A percentile compares a stretch with the other conserved stretches of the same genome.
Evolutionary conservation across 2,888 invertebrate genomes (phyloP).

Genomic region (Drosophila flavopinicola): DNA sequence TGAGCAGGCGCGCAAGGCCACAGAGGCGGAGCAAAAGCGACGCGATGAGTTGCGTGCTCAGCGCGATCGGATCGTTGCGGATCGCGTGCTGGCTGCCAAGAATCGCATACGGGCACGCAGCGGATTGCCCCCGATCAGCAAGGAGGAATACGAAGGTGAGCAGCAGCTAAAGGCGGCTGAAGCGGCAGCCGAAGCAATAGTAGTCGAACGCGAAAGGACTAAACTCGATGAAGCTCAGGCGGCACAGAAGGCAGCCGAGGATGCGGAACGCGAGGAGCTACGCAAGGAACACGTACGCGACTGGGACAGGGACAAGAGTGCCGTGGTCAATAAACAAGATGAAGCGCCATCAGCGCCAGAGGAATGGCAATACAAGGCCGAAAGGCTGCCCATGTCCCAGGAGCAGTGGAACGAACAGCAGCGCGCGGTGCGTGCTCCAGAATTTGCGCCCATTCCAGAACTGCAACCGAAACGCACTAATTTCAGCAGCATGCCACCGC

Average conservation of each 20-base stretch:
- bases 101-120: slow-evolving; percentile 90
- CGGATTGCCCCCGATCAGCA: slow-evolving; percentile 89
- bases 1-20: slow-evolving; percentile 89
- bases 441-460: slow-evolving; percentile 89
- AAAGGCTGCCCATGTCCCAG: slow-evolving; percentile 83
- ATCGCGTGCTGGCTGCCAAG: slow-evolving; percentile 89
- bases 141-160: slow-evolving; percentile 81
- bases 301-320: slow-evolving; percentile 88
- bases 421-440: slow-evolving; percentile 88
- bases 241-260: slow-evolving; percentile 76
- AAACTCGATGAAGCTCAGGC: slow-evolving; percentile 66
- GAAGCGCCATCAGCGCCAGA: slow-evolving; percentile 8
- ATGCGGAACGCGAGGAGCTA: slow-evolving; percentile 82
- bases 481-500: slow-evolving; percentile 65
- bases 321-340: slow-evolving; percentile 8
- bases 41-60: slow-evolving; percentile 87
- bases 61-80: slow-evolving; percentile 88
- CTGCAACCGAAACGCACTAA: slow-evolving; percentile 65
- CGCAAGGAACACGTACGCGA: slow-evolving; percentile 86
- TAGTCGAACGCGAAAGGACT: slow-evolving; percentile 79
- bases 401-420: slow-evolving; percentile 86
- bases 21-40: slow-evolving; percentile 88
- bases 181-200: slow-evolving; percentile 40
- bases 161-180: slow-evolving; percentile 40
- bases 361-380: slow-evolving; percentile 82